Percentiles rank a stretch among this genome's conserved stretches.
phyloP scores from a whole-genome alignment of 2,888 invertebrate genomes.

The Polia nebulosa region DNA sequence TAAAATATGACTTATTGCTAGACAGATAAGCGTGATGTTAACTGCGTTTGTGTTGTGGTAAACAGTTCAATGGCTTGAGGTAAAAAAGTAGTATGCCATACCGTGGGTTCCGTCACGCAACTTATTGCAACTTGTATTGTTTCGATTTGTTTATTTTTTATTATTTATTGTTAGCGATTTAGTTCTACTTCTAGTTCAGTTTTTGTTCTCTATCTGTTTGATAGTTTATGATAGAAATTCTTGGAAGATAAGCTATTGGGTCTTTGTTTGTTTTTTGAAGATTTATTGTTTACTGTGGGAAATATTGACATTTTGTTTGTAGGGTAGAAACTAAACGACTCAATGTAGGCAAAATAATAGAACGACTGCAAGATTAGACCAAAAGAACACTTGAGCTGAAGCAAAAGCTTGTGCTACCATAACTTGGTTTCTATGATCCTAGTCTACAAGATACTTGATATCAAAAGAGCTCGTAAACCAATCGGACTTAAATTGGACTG shows the following conservation, averaged over 20 bases:
- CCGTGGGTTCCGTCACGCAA: conserved; percentile 70
- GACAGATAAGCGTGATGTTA: conserved; percentile 21
- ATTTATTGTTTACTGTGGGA: background rate
- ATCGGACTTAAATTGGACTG: too few species aligned
- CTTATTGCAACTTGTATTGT: conserved; percentile 65
- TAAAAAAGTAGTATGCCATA: conserved; percentile 75
- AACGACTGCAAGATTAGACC: background rate
- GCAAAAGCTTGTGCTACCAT: background rate
- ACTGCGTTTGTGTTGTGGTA: conserved; percentile 36
- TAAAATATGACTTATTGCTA: conserved; percentile 29
- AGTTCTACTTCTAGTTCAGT: conserved; percentile 46
- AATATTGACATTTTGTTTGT: background rate
- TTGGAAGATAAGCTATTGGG: conserved; percentile 25
- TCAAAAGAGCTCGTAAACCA: too few species aligned
- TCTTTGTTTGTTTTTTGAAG: background rate
- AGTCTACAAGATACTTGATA: background rate
- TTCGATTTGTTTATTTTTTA: conserved; percentile 57
- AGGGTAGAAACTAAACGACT: background rate
- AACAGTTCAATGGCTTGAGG: conserved; percentile 72
- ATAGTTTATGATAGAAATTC: conserved; percentile 41
- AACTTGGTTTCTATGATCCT: background rate
- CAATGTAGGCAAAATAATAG: background rate
- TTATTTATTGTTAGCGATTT: conserved; percentile 47
- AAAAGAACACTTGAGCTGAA: background rate
- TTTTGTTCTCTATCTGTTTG: conserved; percentile 33